Conservation (phyloP, 1,140 invertebrate species). For the Dermatophagoides farinae region DNA sequence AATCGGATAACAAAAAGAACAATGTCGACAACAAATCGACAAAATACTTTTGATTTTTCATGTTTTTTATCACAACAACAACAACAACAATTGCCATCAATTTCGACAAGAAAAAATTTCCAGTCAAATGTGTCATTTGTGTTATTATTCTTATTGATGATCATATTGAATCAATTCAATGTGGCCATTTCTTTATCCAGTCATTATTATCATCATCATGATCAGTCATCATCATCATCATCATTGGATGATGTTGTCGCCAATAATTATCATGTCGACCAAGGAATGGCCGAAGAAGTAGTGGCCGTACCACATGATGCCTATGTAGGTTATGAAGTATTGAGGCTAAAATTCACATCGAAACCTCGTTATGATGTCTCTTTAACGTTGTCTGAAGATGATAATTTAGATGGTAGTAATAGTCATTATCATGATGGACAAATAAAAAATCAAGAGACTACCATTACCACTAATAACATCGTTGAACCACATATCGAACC, state of each 20-base stretch:
- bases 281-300: constrained; percentile 7
- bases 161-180: too few relatives aligned
- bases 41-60: too few relatives aligned
- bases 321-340: constrained; percentile 8
- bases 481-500: constrained; percentile 2
- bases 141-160: too few relatives aligned
- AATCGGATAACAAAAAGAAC: too few relatives aligned
- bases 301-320: constrained; percentile 12
- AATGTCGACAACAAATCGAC: too few relatives aligned
- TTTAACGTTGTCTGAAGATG: not conserved
- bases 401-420: not conserved
- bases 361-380: not conserved
- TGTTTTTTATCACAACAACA: too few relatives aligned
- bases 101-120: too few relatives aligned
- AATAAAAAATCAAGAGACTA: not conserved
- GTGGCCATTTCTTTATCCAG: not conserved
- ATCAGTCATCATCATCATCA: not conserved
- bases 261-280: not conserved
- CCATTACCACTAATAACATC: not conserved
- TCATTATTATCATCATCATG: not conserved
- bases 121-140: too few relatives aligned
- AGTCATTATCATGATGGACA: too few relatives aligned
- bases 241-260: not conserved
- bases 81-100: too few relatives aligned
- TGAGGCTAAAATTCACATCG: not conserved